Conservation (phyloP, 1,140 invertebrate species). For the Bradysia coprophila region DNA sequence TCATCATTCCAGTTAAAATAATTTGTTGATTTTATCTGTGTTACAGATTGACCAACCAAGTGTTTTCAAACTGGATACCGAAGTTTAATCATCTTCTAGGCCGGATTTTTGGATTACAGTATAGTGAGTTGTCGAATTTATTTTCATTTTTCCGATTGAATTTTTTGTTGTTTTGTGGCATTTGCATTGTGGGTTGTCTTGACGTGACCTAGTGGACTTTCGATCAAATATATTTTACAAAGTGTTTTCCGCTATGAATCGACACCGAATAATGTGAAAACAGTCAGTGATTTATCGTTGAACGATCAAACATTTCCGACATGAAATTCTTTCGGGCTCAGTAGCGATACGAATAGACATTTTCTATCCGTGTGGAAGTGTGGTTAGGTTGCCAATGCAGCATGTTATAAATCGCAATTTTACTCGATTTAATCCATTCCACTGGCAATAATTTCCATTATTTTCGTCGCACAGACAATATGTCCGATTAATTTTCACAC, state of each 20-base stretch:
- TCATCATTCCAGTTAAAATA: background rate
- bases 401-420: too few relatives aligned
- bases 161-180: background rate
- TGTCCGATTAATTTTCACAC: too few relatives aligned
- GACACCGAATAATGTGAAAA: background rate
- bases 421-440: too few relatives aligned
- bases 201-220: too few relatives aligned
- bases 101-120: slow-evolving; percentile 2
- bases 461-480: too few relatives aligned
- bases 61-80: slow-evolving; percentile 1
- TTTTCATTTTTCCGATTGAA: background rate
- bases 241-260: too few relatives aligned
- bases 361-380: background rate
- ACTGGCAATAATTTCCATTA: too few relatives aligned
- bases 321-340: background rate
- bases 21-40: background rate
- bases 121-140: background rate
- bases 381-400: too few relatives aligned
- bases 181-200: background rate
- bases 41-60: slow-evolving; percentile 1
- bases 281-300: background rate
- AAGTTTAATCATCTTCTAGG: background rate
- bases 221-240: too few relatives aligned
- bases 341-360: background rate
- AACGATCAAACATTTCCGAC: background rate